Conservation (phyloP, 2,888 invertebrate genomes). For the Hedychridium roseum region DNA sequence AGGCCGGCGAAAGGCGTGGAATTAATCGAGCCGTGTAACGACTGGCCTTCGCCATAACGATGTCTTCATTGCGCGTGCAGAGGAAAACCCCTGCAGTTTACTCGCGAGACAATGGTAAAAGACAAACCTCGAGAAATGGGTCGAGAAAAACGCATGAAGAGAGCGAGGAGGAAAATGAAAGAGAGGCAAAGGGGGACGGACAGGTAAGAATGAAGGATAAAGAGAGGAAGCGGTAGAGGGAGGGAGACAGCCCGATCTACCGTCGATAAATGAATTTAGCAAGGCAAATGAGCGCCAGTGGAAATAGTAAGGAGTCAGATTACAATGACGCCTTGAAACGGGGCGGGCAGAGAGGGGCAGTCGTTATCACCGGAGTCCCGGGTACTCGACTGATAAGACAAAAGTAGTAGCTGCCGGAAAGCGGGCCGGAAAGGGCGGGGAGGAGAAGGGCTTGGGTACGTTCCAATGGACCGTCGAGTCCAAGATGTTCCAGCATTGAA, state of each 20-base stretch:
- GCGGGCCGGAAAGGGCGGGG: constrained; percentile 2
- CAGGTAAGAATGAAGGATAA: background rate
- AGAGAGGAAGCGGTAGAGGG: constrained; percentile 5
- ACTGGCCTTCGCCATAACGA: too few relatives aligned
- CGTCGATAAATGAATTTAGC: constrained; percentile 39
- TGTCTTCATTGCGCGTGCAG: too few relatives aligned
- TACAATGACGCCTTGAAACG: background rate
- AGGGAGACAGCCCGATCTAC: constrained; percentile 2
- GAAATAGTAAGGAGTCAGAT: background rate
- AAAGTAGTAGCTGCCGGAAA: constrained; percentile 25
- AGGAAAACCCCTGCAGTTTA: too few relatives aligned
- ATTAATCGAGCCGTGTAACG: too few relatives aligned
- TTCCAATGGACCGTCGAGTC: constrained; percentile 34
- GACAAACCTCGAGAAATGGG: too few relatives aligned
- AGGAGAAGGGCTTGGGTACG: too few relatives aligned
- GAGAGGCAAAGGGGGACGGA: background rate
- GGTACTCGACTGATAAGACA: constrained; percentile 36
- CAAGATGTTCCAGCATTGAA: constrained; percentile 35
- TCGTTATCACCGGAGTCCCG: constrained; percentile 27
- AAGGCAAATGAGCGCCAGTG: constrained; percentile 20
- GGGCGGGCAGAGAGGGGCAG: constrained; percentile 4
- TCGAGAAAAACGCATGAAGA: background rate
- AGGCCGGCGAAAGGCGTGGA: too few relatives aligned
- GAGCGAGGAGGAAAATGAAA: background rate
- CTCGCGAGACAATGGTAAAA: too few relatives aligned